Evolutionary conservation across 1,140 invertebrate species (phyloP).

Genomic region (Heliconius melpomene): DNA sequence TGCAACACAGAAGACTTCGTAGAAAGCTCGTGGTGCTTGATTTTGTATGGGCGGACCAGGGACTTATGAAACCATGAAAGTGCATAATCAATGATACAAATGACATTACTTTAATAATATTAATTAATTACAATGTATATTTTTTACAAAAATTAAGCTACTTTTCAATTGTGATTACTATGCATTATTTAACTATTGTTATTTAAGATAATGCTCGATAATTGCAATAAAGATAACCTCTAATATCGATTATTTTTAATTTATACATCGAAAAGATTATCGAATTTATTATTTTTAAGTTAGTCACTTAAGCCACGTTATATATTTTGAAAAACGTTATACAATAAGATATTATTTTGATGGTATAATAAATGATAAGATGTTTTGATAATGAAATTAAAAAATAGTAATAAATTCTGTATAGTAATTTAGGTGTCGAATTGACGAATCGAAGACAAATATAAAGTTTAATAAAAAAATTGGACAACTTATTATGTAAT

Average conservation of each 20-base stretch:
- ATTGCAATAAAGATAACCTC: background rate
- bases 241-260: background rate
- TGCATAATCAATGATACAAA: constrained; percentile 23
- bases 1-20: constrained; percentile 26
- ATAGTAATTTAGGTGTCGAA: too few species aligned
- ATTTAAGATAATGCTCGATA: background rate
- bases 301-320: background rate
- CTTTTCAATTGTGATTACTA: too few species aligned
- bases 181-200: background rate
- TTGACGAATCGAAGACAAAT: too few species aligned
- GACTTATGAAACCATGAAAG: constrained; percentile 39
- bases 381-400: too few species aligned
- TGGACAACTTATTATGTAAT: background rate
- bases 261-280: background rate
- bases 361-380: background rate
- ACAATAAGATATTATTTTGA: background rate
- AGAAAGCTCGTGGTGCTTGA: constrained; percentile 11
- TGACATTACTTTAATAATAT: background rate
- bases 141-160: background rate
- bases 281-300: background rate
- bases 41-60: constrained; percentile 23
- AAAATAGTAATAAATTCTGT: too few species aligned
- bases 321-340: background rate
- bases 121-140: background rate
- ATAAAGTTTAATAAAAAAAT: too few species aligned